Conservation (phyloP, 2,797 vertebrate species). For the Oceanodroma leucorhoa region DNA sequence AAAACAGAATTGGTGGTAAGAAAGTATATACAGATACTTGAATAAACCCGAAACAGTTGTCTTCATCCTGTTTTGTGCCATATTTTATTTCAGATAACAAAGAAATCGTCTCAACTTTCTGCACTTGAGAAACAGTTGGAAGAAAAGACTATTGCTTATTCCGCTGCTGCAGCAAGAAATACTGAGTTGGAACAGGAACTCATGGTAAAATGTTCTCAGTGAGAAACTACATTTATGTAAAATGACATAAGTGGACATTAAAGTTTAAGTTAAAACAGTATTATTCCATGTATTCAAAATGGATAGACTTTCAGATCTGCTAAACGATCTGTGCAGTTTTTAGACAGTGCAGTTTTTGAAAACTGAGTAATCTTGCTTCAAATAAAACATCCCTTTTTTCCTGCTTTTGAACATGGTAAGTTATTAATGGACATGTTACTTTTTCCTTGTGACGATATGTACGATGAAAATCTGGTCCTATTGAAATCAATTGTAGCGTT, state of each 20-base stretch:
- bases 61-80: neutral
- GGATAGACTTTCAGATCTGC: neutral
- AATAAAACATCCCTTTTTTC: neutral
- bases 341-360: neutral
- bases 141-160: constrained; percentile 85
- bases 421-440: neutral
- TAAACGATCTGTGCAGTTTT: neutral
- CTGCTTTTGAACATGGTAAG: neutral
- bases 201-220: constrained; percentile 73
- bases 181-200: constrained; percentile 84
- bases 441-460: neutral
- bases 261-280: neutral
- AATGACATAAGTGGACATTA: neutral
- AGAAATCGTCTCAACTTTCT: constrained; percentile 82
- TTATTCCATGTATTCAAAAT: neutral
- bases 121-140: constrained; percentile 86
- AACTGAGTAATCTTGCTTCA: neutral
- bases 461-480: neutral
- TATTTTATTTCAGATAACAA: constrained; percentile 78
- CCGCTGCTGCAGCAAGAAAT: constrained; percentile 79
- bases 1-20: neutral
- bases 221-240: neutral
- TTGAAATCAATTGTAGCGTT: neutral
- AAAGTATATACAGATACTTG: neutral
- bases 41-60: neutral